phyloP scores from a whole-genome alignment of 2,113 vertebrate genomes.

The Periophthalmodon schlosseri region DNA sequence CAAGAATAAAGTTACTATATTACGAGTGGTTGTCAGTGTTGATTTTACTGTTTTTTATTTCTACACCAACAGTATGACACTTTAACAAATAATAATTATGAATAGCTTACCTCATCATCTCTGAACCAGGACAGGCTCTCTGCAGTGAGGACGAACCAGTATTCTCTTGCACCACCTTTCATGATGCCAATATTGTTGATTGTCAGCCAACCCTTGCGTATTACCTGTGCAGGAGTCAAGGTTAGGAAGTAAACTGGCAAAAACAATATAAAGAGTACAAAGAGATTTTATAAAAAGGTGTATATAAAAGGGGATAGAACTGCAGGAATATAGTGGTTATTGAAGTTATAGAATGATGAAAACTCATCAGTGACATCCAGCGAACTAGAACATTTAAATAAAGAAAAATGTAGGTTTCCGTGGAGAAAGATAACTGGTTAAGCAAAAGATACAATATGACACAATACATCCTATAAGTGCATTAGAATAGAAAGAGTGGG shows the following conservation, averaged over 20 bases:
- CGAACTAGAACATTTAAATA: not conserved
- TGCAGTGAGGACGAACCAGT: conserved; percentile 87
- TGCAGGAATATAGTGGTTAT: not conserved
- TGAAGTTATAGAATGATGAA: not conserved
- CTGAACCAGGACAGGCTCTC: conserved; percentile 88
- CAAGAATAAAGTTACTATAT: not conserved
- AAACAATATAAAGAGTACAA: not conserved
- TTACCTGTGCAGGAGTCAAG: conserved; percentile 77
- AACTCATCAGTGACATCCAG: conserved; percentile 19
- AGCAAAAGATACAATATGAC: conserved; percentile 11
- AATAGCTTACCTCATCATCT: conserved; percentile 82
- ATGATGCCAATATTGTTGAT: conserved; percentile 87
- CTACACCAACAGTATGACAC: not conserved
- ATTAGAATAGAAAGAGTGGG: conserved; percentile 3
- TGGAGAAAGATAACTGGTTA: not conserved
- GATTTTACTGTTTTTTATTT: not conserved
- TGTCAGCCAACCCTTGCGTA: conserved; percentile 91
- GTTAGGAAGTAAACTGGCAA: conserved; percentile 21
- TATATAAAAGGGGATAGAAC: conserved; percentile 4
- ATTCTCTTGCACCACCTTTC: conserved; percentile 84
- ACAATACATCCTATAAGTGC: not conserved
- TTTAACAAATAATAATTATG: not conserved
- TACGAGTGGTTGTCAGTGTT: not conserved
- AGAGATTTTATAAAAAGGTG: not conserved
- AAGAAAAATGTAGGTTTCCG: not conserved